A percentile compares a stretch with the other conserved stretches of the same genome.
Evolutionary conservation across 92 coral and sea anemone species (phyloP).

Genomic region (Palythoa caribaeorum): DNA sequence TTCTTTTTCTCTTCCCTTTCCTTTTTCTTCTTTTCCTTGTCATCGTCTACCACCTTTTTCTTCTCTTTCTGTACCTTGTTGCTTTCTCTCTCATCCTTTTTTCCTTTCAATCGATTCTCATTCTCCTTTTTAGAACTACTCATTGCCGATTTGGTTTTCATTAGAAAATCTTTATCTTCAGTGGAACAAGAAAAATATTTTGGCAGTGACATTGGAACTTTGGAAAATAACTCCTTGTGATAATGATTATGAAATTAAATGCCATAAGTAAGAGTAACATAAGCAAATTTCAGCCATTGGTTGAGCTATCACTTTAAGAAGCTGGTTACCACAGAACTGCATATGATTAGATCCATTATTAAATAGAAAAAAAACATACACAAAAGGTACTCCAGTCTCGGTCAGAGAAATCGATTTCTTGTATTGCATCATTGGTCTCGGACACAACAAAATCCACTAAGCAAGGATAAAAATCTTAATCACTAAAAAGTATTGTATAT

Average conservation of each 20-base stretch:
- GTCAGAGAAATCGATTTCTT: no score
- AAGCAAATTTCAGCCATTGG: no score
- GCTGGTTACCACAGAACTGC: no score
- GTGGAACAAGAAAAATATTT: not conserved
- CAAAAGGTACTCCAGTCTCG: no score
- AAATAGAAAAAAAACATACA: no score
- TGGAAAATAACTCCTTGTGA: not conserved
- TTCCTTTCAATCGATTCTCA: not conserved
- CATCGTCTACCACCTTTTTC: not conserved
- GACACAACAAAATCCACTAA: no score
- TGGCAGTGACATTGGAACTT: not conserved
- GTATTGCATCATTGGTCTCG: no score
- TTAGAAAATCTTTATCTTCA: not conserved
- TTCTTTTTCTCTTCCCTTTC: not conserved
- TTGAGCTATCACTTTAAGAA: no score
- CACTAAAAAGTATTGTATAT: no score
- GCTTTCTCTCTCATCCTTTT: not conserved
- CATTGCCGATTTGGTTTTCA: not conserved
- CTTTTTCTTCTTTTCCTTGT: conserved; percentile 3
- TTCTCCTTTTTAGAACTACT: not conserved
- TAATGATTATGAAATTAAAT: not conserved
- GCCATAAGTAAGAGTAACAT: no score
- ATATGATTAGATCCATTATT: no score
- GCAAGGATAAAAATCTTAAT: no score
- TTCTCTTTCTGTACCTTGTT: not conserved